Evolutionary conservation across 1,140 invertebrate species (phyloP).

Genomic region (Agrypnia vestita): DNA sequence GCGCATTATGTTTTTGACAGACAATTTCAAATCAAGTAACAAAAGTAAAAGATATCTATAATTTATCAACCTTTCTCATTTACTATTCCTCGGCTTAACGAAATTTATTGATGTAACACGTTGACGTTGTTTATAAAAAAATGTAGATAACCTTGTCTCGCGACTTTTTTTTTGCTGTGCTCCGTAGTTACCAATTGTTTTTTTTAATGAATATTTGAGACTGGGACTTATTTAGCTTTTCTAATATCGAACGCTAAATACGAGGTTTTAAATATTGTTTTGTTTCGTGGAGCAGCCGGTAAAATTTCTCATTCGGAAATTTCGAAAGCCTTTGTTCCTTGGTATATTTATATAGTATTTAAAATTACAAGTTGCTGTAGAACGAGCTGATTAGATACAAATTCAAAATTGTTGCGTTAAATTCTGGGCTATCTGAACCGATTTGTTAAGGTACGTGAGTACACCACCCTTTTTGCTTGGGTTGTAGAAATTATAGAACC

Average conservation of each 20-base stretch:
- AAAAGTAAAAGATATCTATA: slow-evolving; percentile 16
- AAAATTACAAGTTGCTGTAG: neutral
- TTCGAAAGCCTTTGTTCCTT: no score
- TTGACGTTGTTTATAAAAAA: slow-evolving; percentile 45
- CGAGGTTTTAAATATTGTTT: slow-evolving; percentile 31
- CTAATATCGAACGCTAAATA: slow-evolving; percentile 5
- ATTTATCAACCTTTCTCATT: neutral
- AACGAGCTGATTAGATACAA: no score
- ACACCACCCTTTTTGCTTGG: no score
- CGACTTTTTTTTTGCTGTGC: slow-evolving; percentile 10
- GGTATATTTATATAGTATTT: neutral
- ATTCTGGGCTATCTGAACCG: no score
- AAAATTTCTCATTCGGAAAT: slow-evolving; percentile 56
- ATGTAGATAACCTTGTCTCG: slow-evolving; percentile 36
- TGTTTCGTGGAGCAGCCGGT: slow-evolving; percentile 26
- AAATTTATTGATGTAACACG: slow-evolving; percentile 46
- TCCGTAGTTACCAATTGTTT: slow-evolving; percentile 50
- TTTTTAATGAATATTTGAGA: slow-evolving; percentile 11
- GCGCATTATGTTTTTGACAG: slow-evolving; percentile 57
- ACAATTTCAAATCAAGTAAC: slow-evolving; percentile 35
- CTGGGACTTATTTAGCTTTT: neutral
- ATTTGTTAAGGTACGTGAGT: no score
- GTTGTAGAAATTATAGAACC: no score
- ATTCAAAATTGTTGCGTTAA: neutral
- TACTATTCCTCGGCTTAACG: neutral